Base-by-base conservation (phyloP, 1,140 invertebrate species). In the Monochamus saltuarius region DNA sequence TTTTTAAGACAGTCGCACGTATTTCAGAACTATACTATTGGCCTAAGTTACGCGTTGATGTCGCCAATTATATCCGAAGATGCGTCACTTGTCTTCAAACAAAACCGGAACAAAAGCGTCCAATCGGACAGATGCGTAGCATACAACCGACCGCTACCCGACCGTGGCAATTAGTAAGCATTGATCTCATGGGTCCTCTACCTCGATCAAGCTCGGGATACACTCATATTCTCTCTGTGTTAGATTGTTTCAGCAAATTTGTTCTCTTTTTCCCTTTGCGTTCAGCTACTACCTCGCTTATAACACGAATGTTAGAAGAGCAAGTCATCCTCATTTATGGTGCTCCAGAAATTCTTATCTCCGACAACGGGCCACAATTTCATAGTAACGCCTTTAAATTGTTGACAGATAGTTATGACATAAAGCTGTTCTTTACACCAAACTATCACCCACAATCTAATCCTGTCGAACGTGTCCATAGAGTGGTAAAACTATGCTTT, bases 401-500 rank as follows among this genome's bases (percentile, higher is more conserved):
- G 2, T 42, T 52, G 13, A 4, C 2, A 9, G 9, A 13, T 8
- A 35, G 46, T 9, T 64, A 56, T 39, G 2, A 39, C 10, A 45
- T 59, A 10, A 56, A 52, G 50, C 37, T 47, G 1, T 34, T 14
- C 0, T 64, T 40, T 40, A 64, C 38, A 1, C 1, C 56, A 0
- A 43, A 37, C 16, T 63, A 63, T 46, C 55, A 65, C 55, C 49
- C 59, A 10, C 55, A 62, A 22, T 38, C 57, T 9, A 66, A 66
- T 40, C 64, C 61, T 0, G 49, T 49, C 2, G 64, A 66, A 17
- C 19, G 56, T 9, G 42, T 63, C 0, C 73, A 76, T 55, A 42
- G 67, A 19, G 67, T 70, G 7, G 16, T 76, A 8, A 71, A 22
- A 67, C 64, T 8, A 67, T 70, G 58, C 49, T 29, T 29, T 2